Percentiles rank a stretch among this genome's conserved stretches.
These are phyloP conservation scores for Entomyzon cyanotis DNA, from an alignment of 2,113 vertebrate genomes.

Conservation along the genomic window DNA sequence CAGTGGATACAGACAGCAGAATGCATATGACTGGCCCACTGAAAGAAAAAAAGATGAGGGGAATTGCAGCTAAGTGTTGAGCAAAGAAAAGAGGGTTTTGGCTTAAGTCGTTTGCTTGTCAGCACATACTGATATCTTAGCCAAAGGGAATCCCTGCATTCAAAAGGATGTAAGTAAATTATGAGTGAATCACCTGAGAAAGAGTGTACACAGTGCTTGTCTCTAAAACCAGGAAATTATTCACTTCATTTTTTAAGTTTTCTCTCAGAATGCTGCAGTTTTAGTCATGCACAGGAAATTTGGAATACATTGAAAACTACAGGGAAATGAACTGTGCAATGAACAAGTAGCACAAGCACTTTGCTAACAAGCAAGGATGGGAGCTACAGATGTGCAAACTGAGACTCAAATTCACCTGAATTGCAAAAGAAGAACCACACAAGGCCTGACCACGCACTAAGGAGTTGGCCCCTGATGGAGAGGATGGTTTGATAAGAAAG, in stretches of 20 bases:
- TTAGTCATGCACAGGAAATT: neutral
- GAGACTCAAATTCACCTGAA: neutral
- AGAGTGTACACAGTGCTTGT: neutral
- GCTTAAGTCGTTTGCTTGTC: neutral
- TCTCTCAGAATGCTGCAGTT: neutral
- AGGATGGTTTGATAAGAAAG: neutral
- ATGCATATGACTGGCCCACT: neutral
- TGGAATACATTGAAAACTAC: neutral
- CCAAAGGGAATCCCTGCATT: neutral
- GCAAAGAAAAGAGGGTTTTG: neutral
- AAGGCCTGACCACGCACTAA: fast-evolving
- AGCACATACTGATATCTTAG: neutral
- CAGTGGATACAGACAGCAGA: neutral
- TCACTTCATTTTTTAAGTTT: neutral
- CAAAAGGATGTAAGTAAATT: neutral
- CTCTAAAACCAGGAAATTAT: neutral
- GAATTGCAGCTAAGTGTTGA: neutral
- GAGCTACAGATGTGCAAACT: neutral
- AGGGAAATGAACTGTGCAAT: neutral
- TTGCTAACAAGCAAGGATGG: neutral
- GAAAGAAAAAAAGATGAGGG: neutral
- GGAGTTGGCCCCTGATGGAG: neutral
- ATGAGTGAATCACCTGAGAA: neutral
- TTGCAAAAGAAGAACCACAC: neutral
- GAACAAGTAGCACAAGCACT: neutral